A percentile compares a stretch with the other conserved stretches of the same genome.
Conservation (phyloP, 2,888 invertebrate species). For the Brenthis daphne region DNA sequence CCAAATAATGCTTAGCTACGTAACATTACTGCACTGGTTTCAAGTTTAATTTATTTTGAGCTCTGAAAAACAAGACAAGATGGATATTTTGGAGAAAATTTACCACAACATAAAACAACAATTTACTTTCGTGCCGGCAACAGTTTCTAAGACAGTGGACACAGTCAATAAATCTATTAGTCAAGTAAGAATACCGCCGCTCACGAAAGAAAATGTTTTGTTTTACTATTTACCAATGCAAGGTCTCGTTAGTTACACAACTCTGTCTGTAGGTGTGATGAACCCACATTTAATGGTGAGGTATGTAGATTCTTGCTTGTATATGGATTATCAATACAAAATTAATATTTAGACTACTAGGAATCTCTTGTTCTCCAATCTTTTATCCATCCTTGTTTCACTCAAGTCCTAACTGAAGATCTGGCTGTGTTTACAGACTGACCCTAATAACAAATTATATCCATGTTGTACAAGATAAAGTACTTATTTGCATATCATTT, state of each 20-base stretch:
- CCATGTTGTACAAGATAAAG: no score
- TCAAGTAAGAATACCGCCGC: constrained; percentile 82
- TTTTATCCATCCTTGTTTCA: no score
- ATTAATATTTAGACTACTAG: no score
- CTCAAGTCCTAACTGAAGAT: no score
- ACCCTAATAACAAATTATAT: no score
- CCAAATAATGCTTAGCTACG: constrained; percentile 74
- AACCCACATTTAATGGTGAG: constrained; percentile 89
- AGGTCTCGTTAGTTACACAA: constrained; percentile 89
- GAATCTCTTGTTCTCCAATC: no score
- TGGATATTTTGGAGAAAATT: constrained; percentile 72
- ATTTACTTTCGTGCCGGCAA: constrained; percentile 55
- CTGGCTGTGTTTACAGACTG: no score
- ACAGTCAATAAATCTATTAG: constrained; percentile 65
- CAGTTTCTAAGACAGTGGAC: constrained; percentile 65
- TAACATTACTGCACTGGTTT: constrained; percentile 47
- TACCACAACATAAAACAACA: constrained; percentile 60
- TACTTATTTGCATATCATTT: no score
- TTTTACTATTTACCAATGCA: constrained; percentile 89
- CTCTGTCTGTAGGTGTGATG: constrained; percentile 91
- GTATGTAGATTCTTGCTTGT: constrained; percentile 57
- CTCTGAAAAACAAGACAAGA: constrained; percentile 43
- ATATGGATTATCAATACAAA: no score
- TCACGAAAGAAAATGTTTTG: constrained; percentile 86
- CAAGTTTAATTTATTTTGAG: constrained; percentile 28